Evolutionary conservation across 2,888 invertebrate genomes (phyloP), one percentile per base, ranked within the genome.

Genomic region (Caenorhabditis panamensis): DNA sequence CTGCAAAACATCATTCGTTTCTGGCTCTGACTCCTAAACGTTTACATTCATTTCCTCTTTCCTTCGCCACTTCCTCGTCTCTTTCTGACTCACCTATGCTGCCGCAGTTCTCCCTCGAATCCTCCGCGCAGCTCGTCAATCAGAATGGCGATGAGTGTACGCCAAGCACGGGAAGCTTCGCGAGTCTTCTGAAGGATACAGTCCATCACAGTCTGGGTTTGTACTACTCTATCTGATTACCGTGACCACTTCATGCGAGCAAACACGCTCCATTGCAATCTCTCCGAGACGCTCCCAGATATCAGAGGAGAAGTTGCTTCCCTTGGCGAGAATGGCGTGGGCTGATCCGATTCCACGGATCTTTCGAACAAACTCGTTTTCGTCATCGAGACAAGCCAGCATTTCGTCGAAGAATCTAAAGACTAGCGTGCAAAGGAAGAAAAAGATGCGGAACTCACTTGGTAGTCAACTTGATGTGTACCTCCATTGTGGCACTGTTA

Each of bases 221-320:
- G 0, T 22, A 3, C 36, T 53, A 58, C n/a, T 24, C n/a, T 37
- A 22, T 0, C 6, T 28, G 53, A 72, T 75, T 37, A 85, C 86
- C 66, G 79, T 73, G 24, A 85, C 83, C 3, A 79, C 76, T 66
- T 86, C 86, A 47, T 85, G 85, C 16, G 83, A 71, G 69, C 86
- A 86, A 59, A 86, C 82, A 44, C 86, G 87, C 80, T 90, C 90
- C 88, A 90, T 89, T 11, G 87, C 83, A n/a, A 90, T 88, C 69
- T 90, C 90, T 8, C 90, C 90, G 41, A 90, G 66, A 31, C 86
- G 78, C 78, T 90, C 90, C 90, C 90, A 90, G 44, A 90, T 88
- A 47, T 90, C 89, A 53, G 80, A 80, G 2, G 85, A 75, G 79
- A 87, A 87, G 18, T 59, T 77, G 67, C 87, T 86, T 22, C 81